Evolutionary conservation across 2,888 invertebrate genomes (phyloP).

Genomic region (Elmis aenea): DNA sequence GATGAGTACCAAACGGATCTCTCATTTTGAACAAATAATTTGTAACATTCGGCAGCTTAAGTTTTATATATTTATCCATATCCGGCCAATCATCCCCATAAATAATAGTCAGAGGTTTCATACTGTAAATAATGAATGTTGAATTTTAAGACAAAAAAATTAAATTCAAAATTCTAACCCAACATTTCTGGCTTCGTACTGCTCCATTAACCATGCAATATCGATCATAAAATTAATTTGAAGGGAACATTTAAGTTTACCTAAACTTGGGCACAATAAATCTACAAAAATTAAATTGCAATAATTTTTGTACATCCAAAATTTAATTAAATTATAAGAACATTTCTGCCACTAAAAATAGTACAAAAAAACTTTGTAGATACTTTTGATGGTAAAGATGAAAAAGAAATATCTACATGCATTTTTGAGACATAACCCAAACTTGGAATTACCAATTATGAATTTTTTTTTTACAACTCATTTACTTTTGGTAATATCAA

Average conservation of each 20-base stretch:
- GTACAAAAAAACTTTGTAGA: too few species aligned
- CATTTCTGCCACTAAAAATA: too few species aligned
- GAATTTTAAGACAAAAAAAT: constrained; percentile 7
- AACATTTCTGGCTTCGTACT: constrained; percentile 74
- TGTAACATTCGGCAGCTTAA: constrained; percentile 57
- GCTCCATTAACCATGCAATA: constrained; percentile 80
- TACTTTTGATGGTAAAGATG: too few species aligned
- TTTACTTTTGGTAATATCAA: too few species aligned
- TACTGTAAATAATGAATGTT: constrained; percentile 43
- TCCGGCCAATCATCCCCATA: constrained; percentile 65
- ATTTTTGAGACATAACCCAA: too few species aligned
- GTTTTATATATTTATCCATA: constrained; percentile 49
- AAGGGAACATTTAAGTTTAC: constrained; percentile 66
- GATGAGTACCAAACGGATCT: constrained; percentile 80
- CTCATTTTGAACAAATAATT: constrained; percentile 66
- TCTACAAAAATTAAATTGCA: constrained; percentile 61
- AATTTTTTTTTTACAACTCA: too few species aligned
- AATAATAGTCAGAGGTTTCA: constrained; percentile 66
- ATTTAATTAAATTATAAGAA: too few species aligned
- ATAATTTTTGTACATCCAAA: too few species aligned
- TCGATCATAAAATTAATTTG: constrained; percentile 95
- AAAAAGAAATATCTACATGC: too few species aligned
- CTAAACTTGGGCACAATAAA: constrained; percentile 72
- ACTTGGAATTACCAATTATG: too few species aligned
- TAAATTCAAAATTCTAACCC: constrained; percentile 46